A percentile compares a stretch with the other conserved stretches of the same genome.
Conservation (phyloP, 1,140 invertebrate species). For the Popillia japonica region DNA sequence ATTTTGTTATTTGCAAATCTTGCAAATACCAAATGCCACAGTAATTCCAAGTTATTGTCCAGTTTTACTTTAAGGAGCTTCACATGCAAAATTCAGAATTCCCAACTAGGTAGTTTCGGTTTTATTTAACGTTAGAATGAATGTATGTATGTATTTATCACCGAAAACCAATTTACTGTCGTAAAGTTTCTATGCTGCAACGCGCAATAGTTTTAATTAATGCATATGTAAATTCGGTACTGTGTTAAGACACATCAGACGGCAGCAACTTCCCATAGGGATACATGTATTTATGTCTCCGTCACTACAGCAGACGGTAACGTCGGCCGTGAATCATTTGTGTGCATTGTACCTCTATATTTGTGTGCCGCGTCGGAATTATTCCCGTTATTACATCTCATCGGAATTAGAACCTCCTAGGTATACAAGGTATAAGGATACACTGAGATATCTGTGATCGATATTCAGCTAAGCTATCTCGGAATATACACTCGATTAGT, state of each 20-base stretch:
- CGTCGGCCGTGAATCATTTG: conserved; percentile 14
- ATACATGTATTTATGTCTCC: conserved; percentile 4
- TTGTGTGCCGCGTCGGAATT: not conserved
- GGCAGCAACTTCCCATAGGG: not conserved
- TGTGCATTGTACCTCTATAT: not conserved
- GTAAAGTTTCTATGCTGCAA: not conserved
- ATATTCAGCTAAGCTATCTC: not conserved
- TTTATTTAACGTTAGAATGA: not conserved
- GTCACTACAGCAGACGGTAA: not conserved
- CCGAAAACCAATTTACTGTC: not conserved
- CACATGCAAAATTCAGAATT: no score
- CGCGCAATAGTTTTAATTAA: conserved; percentile 16
- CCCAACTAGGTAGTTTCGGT: not conserved
- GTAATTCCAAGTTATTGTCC: no score
- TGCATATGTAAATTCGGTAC: not conserved
- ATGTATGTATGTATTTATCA: not conserved
- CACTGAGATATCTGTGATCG: not conserved
- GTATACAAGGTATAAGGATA: not conserved
- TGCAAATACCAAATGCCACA: no score
- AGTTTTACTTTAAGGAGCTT: no score
- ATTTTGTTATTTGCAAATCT: no score
- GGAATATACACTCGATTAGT: not conserved
- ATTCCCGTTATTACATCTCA: not conserved
- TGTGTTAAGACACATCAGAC: conserved; percentile 2
- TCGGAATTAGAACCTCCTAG: not conserved